Evolutionary conservation across 2,113 vertebrate species (phyloP).

Genomic region (Nymphicus hollandicus): DNA sequence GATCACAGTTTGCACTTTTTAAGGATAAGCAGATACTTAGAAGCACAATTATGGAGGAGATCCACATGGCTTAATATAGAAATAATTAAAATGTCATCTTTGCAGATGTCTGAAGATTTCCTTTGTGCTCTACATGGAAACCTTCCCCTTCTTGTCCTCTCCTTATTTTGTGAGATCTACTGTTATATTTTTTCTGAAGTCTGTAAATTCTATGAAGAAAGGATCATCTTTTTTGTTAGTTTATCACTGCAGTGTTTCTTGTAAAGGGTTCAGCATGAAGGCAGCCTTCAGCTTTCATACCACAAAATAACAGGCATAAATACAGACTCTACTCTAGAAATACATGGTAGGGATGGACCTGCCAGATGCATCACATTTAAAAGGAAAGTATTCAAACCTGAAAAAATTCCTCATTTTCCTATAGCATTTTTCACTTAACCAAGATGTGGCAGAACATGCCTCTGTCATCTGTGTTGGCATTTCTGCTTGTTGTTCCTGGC

Average conservation of each 20-base stretch:
- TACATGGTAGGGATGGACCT: fast-evolving
- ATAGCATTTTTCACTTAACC: background rate
- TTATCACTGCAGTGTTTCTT: background rate
- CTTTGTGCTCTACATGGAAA: background rate
- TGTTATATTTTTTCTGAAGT: background rate
- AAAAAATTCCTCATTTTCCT: background rate
- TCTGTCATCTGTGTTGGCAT: background rate
- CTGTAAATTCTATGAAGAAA: background rate
- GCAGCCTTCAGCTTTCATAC: background rate
- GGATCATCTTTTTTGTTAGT: background rate
- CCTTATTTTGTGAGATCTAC: background rate
- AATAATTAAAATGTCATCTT: background rate
- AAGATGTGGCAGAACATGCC: background rate
- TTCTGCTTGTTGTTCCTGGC: background rate
- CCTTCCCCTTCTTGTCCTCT: background rate
- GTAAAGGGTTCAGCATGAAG: background rate
- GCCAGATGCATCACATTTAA: background rate
- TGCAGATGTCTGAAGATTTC: background rate
- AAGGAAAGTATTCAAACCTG: background rate
- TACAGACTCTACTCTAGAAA: background rate
- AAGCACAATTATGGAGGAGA: background rate
- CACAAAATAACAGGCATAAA: background rate
- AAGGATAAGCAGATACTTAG: background rate
- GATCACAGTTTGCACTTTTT: background rate
- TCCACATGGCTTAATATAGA: background rate